A percentile compares a stretch with the other conserved stretches of the same genome.
Evolutionary conservation across 1,140 invertebrate genomes (phyloP).

Genomic region (Hylyphantes graminicola): DNA sequence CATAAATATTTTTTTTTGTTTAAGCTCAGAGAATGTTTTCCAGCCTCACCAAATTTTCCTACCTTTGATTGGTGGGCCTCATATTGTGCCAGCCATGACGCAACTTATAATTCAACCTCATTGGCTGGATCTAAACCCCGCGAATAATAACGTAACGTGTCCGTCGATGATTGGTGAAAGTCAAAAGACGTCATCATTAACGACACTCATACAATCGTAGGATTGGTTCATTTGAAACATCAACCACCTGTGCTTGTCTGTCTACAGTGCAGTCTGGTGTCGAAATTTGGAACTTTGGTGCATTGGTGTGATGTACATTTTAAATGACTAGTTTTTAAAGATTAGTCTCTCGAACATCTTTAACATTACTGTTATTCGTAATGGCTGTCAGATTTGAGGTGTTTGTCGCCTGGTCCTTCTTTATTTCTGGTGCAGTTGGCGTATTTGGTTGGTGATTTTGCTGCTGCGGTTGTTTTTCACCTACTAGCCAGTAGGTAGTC

Average conservation of each 20-base stretch:
- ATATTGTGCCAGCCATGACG: neutral
- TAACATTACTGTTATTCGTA: neutral
- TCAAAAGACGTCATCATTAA: neutral
- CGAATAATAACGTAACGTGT: no score
- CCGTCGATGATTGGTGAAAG: neutral
- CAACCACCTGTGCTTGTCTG: neutral
- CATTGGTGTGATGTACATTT: conserved; percentile 6
- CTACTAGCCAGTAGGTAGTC: conserved; percentile 88
- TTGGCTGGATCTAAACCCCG: neutral
- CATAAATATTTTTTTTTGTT: conserved; percentile 69
- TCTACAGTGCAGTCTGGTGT: neutral
- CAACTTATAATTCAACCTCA: neutral
- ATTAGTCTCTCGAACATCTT: conserved; percentile 45
- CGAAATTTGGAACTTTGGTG: conserved; percentile 6
- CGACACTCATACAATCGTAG: neutral
- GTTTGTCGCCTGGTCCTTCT: neutral
- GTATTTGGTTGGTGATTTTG: conserved; percentile 6
- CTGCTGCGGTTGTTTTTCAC: conserved; percentile 64
- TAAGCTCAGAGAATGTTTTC: conserved; percentile 21
- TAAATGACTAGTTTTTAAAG: conserved; percentile 1
- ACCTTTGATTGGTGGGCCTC: neutral
- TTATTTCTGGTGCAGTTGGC: neutral
- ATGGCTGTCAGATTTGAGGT: neutral
- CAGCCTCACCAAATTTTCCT: neutral
- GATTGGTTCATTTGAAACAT: neutral